Conservation (phyloP, 2,113 vertebrate species). For the Clarias macrocephalus region DNA sequence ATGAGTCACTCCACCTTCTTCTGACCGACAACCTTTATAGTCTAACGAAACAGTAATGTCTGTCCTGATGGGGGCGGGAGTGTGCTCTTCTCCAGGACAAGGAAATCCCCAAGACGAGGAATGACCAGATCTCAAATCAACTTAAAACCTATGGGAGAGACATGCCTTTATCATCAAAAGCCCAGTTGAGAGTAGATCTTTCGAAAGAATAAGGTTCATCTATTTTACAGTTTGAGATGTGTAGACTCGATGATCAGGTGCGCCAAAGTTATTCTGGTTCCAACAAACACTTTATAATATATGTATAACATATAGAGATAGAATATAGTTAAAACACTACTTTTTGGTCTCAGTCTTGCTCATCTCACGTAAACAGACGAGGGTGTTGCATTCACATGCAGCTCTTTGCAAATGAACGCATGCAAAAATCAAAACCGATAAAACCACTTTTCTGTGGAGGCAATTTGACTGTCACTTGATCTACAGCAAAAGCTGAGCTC, state of each 20-base stretch:
- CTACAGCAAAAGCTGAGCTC: neutral
- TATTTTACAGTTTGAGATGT: neutral
- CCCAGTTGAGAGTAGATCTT: neutral
- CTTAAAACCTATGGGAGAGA: neutral
- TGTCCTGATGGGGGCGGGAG: neutral
- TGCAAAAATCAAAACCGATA: slow-evolving; percentile 34
- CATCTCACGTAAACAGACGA: neutral
- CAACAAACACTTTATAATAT: neutral
- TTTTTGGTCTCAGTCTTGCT: neutral
- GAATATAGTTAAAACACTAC: neutral
- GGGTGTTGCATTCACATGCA: neutral
- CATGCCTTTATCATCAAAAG: neutral
- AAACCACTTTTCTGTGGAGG: slow-evolving; percentile 20
- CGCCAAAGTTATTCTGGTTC: neutral
- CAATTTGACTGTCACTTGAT: slow-evolving; percentile 6
- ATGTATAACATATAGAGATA: neutral
- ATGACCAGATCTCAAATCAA: neutral
- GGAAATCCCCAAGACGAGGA: neutral
- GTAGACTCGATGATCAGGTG: neutral
- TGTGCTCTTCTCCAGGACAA: neutral
- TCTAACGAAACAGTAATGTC: neutral
- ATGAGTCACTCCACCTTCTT: neutral
- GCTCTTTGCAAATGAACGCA: slow-evolving; percentile 30
- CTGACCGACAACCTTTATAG: neutral
- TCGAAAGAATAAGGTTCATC: neutral